Evolutionary conservation across 2,113 vertebrate genomes (phyloP).

Genomic region (Lepisosteus osseus): DNA sequence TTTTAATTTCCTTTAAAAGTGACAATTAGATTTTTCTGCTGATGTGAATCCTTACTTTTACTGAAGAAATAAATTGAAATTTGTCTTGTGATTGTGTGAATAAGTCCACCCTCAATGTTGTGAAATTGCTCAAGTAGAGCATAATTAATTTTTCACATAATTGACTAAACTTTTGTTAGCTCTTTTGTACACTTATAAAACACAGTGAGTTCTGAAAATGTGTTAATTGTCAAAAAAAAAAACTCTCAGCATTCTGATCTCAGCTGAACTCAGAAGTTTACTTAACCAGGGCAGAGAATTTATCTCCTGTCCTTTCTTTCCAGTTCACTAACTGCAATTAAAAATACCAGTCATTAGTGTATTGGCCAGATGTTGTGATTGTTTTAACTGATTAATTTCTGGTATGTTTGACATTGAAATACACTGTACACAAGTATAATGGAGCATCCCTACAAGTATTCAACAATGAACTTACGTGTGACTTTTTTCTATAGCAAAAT

Average conservation of each 20-base stretch:
- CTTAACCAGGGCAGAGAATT: constrained; percentile 40
- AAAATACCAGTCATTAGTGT: constrained; percentile 51
- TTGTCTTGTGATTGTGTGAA: too few relatives aligned
- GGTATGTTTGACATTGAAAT: constrained; percentile 49
- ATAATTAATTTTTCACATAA: too few relatives aligned
- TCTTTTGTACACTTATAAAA: not conserved
- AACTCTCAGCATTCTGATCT: constrained; percentile 28
- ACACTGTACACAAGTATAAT: constrained; percentile 17
- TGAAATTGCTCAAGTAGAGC: too few relatives aligned
- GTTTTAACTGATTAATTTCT: constrained; percentile 59
- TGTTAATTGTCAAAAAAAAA: constrained; percentile 34
- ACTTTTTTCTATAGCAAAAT: not conserved
- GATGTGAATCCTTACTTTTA: too few relatives aligned
- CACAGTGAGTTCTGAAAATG: constrained; percentile 11
- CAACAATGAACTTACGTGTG: not conserved
- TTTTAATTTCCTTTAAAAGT: too few relatives aligned
- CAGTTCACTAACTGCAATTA: constrained; percentile 62
- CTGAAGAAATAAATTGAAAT: too few relatives aligned
- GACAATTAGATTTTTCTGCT: too few relatives aligned
- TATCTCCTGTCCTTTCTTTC: constrained; percentile 47
- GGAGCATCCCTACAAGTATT: too few relatives aligned
- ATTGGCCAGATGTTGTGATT: constrained; percentile 60
- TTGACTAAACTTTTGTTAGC: too few relatives aligned
- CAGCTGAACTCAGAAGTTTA: constrained; percentile 33
- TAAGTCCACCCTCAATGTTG: too few relatives aligned